Evolutionary conservation across 2,888 invertebrate species (phyloP), one percentile per base, ranked within the genome.

Genomic region (Willowsia nigromaculata): DNA sequence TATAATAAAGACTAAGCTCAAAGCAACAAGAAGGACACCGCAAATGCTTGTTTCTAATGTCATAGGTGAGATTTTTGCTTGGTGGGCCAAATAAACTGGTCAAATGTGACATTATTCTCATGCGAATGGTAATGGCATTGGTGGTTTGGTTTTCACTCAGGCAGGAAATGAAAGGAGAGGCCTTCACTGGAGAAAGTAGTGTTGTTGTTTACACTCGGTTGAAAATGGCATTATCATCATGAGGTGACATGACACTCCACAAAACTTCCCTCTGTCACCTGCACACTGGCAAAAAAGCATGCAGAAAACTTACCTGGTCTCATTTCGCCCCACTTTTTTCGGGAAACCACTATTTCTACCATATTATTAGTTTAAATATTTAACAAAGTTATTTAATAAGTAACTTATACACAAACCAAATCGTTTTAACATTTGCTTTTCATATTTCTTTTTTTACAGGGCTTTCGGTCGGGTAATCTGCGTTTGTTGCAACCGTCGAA

Each of bases 391-490:
- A 43, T 43, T 43, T 43, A 43, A 9, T 43, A 43, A 37, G 13
- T 43, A 9, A 43, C 9, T 43, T 43, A 43, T 22, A 6, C 25
- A 56, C 11, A 18, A 22, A 22, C 9, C 7, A 11, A 56, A 22
- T 56, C 18, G 56, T 56, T 56, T 2, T 65, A 56, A 56, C 5
- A 62, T 43, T 15, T 62, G 27, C 33, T 59, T 25, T 62, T 59
- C 50, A 68, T 9, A 13, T 47, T 30, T 43, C 40, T 78, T 62
- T 71, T 15, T 62, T 95, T 96, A 27, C 96, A 98, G 98, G 94
- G 99, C 99, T 25, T 99, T 99, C 94, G 96, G 97, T 86, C 96
- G 98, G 93, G 97, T 99, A 93, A 94, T 99, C 89, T 98, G 98
- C 94, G 96, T 96, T 71, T 98, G 98, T 94, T 98, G 97, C 94